A percentile compares a stretch with the other conserved stretches of the same genome.
Conservation (phyloP, 2,113 vertebrate species). For the Scopus umbretta region DNA sequence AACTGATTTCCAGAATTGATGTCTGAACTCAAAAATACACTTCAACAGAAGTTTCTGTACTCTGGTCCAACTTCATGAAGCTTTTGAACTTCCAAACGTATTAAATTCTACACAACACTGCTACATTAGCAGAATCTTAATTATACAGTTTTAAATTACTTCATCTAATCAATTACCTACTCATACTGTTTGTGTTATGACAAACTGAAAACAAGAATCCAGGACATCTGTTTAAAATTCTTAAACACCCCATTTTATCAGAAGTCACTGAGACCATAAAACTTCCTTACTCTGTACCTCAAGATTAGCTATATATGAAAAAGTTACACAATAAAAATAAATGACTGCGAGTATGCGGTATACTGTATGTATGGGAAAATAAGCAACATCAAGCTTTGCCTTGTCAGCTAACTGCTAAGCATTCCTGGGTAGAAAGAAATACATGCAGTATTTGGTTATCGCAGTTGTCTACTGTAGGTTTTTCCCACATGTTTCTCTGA, state of each 20-base stretch:
- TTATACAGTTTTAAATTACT: neutral
- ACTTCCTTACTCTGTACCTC: neutral
- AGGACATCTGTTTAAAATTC: neutral
- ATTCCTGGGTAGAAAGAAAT: neutral
- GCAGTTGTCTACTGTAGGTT: neutral
- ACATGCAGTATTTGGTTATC: neutral
- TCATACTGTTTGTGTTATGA: neutral
- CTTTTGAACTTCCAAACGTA: neutral
- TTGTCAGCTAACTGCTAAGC: neutral
- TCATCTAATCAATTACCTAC: neutral
- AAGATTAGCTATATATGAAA: neutral
- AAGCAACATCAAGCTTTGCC: neutral
- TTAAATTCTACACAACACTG: neutral
- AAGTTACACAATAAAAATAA: neutral
- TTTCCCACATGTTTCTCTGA: neutral
- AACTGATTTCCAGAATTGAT: neutral
- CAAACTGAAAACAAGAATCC: neutral
- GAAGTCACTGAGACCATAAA: neutral
- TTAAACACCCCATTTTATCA: neutral
- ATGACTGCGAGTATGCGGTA: neutral
- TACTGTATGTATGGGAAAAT: neutral
- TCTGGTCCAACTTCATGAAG: neutral
- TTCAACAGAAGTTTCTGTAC: neutral
- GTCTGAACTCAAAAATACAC: neutral
- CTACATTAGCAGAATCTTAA: neutral